Evolutionary conservation across 2,797 vertebrate genomes (phyloP).

Genomic region (Caiman crocodilus): DNA sequence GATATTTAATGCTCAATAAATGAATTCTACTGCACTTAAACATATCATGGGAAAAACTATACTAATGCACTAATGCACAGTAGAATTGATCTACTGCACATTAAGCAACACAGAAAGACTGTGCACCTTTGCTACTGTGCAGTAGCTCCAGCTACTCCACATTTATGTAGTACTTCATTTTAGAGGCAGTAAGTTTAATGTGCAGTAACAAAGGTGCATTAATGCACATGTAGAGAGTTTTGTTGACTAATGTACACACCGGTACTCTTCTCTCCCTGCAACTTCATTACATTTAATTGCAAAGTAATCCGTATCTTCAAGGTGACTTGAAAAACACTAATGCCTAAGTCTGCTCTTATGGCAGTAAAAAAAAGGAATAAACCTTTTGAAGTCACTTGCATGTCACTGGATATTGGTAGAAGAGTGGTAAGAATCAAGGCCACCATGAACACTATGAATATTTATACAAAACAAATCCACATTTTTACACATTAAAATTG

Average conservation of each 20-base stretch:
- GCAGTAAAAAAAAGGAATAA: background rate
- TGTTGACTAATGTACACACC: background rate
- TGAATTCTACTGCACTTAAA: too few relatives aligned
- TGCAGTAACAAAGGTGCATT: too few relatives aligned
- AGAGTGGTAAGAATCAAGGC: constrained; percentile 17
- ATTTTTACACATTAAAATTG: constrained; percentile 49
- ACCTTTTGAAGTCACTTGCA: background rate
- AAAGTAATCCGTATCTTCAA: background rate
- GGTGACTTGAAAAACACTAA: background rate
- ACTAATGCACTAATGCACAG: too few relatives aligned
- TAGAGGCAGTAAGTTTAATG: too few relatives aligned
- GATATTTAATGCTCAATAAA: too few relatives aligned
- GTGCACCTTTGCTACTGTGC: too few relatives aligned
- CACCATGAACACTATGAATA: constrained; percentile 11
- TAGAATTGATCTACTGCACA: too few relatives aligned
- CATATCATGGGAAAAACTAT: too few relatives aligned
- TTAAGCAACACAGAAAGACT: too few relatives aligned
- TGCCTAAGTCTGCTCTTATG: background rate
- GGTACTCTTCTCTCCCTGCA: background rate
- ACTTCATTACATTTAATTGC: background rate
- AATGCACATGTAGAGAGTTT: too few relatives aligned
- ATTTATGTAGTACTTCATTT: too few relatives aligned
- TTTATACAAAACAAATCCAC: constrained; percentile 33
- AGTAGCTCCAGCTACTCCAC: too few relatives aligned
- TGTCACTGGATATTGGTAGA: constrained; percentile 41